Percentiles rank a stretch among this genome's conserved stretches.
phyloP scores from a whole-genome alignment of 2,113 vertebrate species.

The Oryzias curvinotus region DNA sequence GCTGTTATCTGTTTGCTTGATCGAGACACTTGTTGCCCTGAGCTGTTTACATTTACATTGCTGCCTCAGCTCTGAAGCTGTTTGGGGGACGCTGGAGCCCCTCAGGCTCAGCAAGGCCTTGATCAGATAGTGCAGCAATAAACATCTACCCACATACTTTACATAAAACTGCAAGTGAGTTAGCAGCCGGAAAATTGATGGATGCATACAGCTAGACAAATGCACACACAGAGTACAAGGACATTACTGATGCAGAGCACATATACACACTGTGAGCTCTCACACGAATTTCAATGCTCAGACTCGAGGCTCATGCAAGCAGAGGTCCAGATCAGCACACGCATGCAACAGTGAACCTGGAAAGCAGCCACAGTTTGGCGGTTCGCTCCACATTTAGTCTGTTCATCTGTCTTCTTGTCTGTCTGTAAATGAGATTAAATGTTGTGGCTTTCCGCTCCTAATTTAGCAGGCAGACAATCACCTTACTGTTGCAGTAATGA shows the following conservation, averaged over 20 bases:
- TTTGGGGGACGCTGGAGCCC: conserved; percentile 37
- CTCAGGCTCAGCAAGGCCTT: conserved; percentile 33
- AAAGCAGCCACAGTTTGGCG: conserved; percentile 36
- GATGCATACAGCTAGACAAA: conserved; percentile 1
- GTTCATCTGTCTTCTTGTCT: conserved; percentile 51
- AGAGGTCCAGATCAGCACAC: conserved; percentile 45
- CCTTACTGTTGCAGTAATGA: conserved; percentile 23
- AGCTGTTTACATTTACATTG: conserved; percentile 72
- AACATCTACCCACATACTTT: conserved; percentile 31
- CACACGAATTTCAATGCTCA: conserved; percentile 12
- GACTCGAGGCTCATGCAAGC: conserved; percentile 20
- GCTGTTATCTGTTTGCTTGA: conserved; percentile 64
- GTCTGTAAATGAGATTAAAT: conserved; percentile 52
- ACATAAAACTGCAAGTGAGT: conserved; percentile 12
- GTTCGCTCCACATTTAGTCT: conserved; percentile 47
- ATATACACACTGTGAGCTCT: not conserved
- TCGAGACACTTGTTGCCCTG: conserved; percentile 58
- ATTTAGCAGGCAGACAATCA: conserved; percentile 29
- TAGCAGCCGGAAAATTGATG: conserved; percentile 9
- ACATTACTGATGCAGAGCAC: not conserved
- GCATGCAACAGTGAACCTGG: conserved; percentile 47
- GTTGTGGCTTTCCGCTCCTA: conserved; percentile 13
- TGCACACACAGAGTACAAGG: not conserved
- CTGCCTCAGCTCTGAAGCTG: conserved; percentile 53
- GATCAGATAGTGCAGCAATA: conserved; percentile 54